phyloP scores from a whole-genome alignment of 2,797 vertebrate genomes.

The Morelia viridis region DNA sequence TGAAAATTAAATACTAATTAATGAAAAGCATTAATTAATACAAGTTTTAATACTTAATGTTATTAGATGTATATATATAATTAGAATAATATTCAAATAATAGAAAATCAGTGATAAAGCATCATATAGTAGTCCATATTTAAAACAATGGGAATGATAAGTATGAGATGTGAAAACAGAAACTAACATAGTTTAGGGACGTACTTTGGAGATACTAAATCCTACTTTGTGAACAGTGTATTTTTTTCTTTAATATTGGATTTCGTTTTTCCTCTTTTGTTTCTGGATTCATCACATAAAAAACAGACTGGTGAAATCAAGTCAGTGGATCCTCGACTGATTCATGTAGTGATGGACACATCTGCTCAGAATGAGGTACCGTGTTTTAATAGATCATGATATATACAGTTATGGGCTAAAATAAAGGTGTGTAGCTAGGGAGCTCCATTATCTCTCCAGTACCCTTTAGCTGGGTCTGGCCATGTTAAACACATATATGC shows the following conservation, averaged over 20 bases:
- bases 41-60: not conserved
- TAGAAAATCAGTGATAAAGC: not conserved
- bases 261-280: slow-evolving; percentile 29
- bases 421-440: not conserved
- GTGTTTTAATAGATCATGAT: slow-evolving; percentile 22
- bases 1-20: no score
- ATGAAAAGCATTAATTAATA: not conserved
- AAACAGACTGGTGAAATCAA: slow-evolving; percentile 88
- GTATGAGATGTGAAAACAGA: not conserved
- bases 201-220: not conserved
- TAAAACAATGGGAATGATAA: not conserved
- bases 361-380: slow-evolving; percentile 80
- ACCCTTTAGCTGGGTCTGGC: not conserved
- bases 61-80: not conserved
- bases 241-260: slow-evolving; percentile 29
- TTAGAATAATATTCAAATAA: not conserved
- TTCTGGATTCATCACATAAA: slow-evolving; percentile 38
- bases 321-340: slow-evolving; percentile 91
- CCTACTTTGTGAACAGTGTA: not conserved
- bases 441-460: not conserved
- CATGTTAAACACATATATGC: not conserved
- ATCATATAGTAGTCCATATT: not conserved
- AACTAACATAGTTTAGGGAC: slow-evolving; percentile 14
- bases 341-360: slow-evolving; percentile 90
- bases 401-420: not conserved